Base-by-base conservation (phyloP, 2,888 invertebrate genomes). In the Schrankia costaestrigalis region DNA sequence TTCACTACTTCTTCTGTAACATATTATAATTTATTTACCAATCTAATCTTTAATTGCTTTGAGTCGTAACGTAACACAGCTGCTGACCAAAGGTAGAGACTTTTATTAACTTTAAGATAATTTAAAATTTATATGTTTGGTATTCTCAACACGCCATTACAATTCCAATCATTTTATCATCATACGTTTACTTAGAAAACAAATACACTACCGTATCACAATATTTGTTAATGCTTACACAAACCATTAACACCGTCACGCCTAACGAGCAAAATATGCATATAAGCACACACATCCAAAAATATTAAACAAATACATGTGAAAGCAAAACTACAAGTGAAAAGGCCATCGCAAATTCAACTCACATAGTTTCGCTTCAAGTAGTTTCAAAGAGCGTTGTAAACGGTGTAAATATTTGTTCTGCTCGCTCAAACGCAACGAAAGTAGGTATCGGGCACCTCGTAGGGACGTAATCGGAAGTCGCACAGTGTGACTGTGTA, bases 401-500 rank as follows among this genome's bases (percentile, higher is more conserved):
- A 61, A 67, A 61, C 59, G 58, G 48, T 38, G 53, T 47, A 69
- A 71, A 71, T 64, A 71, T 70, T 71, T 67, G 61, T 60, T 61
- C 46, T 49, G 60, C 44, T 53, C 56, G 47, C 44, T 57, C 51
- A 36, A 59, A 63, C 58, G 53, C 52, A 51, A 47, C 41, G 58
- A 54, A 61, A 61, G 61, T 59, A 54, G 45, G 50, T 52, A 62
- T 56, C 37, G 47, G 39, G 47, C 34, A 36, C 38, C 33, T 41
- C 42, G 36, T 43, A 41, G 44, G 38, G 38, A 45, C 47, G 49
- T 58, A 56, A 59, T 55, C 53, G 53, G 56, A 56, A 62, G 57
- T 53, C 34, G 47, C 42, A 32, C 35, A 47, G 39, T 25, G 44
- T 22, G 41, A 58, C 56, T 52, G 41, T 61, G 50, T 54, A 54